A percentile compares a stretch with the other conserved stretches of the same genome.
These are phyloP conservation scores for Phaonia tiefii DNA, from an alignment of 2,888 invertebrate species.

Conservation along the genomic window DNA sequence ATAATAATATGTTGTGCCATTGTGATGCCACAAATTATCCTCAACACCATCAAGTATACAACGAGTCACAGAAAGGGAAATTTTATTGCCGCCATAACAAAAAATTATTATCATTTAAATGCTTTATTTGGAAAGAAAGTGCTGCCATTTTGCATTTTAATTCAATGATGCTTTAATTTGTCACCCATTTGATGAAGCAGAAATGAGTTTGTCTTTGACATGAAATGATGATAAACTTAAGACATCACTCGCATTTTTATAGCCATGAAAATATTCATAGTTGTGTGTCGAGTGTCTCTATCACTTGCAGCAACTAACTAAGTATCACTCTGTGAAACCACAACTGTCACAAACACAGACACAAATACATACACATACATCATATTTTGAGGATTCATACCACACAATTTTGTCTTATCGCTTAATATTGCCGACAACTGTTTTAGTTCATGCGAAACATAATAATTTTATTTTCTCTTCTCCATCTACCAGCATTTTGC, in stretches of 20 bases:
- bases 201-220: constrained; percentile 6
- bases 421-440: constrained; percentile 35
- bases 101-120: background rate
- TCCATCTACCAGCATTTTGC: no score
- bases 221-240: constrained; percentile 16
- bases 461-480: constrained; percentile 28
- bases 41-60: no score
- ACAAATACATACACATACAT: constrained; percentile 8
- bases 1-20: no score
- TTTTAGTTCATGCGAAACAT: constrained; percentile 41
- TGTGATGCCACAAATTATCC: no score
- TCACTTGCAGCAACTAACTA: constrained; percentile 19
- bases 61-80: no score
- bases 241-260: constrained; percentile 4
- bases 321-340: background rate
- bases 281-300: background rate
- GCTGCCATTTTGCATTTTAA: constrained; percentile 6
- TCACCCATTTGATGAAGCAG: constrained; percentile 30
- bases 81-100: no score
- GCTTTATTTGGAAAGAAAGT: constrained; percentile 14
- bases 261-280: constrained; percentile 32
- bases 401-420: constrained; percentile 8
- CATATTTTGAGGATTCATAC: constrained; percentile 6
- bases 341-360: background rate
- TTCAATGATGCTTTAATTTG: constrained; percentile 37